A percentile compares a stretch with the other conserved stretches of the same genome.
These are phyloP conservation scores for Physocephala rufipes DNA, from an alignment of 2,888 invertebrate species.

Conservation along the genomic window DNA sequence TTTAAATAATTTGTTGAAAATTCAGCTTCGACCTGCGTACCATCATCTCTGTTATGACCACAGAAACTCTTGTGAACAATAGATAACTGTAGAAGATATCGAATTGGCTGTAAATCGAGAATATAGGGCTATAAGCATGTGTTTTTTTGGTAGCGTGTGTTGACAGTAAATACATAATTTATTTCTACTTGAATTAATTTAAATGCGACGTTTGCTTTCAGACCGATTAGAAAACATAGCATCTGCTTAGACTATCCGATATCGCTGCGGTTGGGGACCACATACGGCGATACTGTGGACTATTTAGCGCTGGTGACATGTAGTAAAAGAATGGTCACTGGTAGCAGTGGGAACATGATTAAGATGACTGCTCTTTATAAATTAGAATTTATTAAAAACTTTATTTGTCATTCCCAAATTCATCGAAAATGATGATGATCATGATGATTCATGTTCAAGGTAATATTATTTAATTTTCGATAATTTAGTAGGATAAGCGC, in stretches of 20 bases:
- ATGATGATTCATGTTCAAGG: conserved; percentile 57
- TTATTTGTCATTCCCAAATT: neutral
- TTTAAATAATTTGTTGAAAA: conserved; percentile 60
- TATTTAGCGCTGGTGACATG: conserved; percentile 45
- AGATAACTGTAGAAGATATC: conserved; percentile 38
- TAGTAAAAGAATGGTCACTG: conserved; percentile 36
- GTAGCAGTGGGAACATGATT: conserved; percentile 43
- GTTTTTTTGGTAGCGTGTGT: conserved; percentile 59
- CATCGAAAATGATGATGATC: neutral
- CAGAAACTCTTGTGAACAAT: neutral
- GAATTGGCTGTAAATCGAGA: too few relatives aligned
- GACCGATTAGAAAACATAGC: too few relatives aligned
- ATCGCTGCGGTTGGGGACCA: conserved; percentile 36
- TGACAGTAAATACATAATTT: conserved; percentile 61
- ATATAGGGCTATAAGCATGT: conserved; percentile 36
- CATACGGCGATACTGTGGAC: conserved; percentile 35
- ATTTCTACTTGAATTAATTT: conserved; percentile 49
- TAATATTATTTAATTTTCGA: conserved; percentile 46
- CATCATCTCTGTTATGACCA: conserved; percentile 3
- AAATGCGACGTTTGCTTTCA: conserved; percentile 39
- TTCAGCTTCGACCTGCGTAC: conserved; percentile 49
- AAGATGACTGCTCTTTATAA: conserved; percentile 37
- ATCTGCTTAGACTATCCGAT: neutral
- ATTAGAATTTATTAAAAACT: conserved; percentile 49
- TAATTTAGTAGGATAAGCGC: conserved; percentile 51